Percentiles rank a stretch among this genome's conserved stretches.
Evolutionary conservation across 2,888 invertebrate genomes (phyloP).

Genomic region (Actias luna): DNA sequence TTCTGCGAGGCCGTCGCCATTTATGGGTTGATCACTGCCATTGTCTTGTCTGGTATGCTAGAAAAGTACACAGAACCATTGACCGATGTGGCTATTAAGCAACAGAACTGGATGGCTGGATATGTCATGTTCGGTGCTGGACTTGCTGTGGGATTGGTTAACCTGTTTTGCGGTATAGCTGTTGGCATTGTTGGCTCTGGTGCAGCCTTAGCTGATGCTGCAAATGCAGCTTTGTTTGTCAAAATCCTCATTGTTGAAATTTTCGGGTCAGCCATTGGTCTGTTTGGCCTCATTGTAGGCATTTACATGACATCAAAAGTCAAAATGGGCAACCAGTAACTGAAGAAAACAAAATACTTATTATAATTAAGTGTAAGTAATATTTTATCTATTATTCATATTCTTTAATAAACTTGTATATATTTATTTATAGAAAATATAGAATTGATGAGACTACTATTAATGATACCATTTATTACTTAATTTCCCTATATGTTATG

Average conservation of each 20-base stretch:
- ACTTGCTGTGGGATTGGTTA: slow-evolving; percentile 96
- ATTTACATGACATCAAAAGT: slow-evolving; percentile 95
- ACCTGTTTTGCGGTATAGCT: slow-evolving; percentile 95
- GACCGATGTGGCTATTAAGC: slow-evolving; percentile 63
- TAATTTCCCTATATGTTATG: background rate
- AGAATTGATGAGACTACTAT: background rate
- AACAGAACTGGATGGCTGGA: slow-evolving; percentile 91
- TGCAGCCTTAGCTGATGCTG: slow-evolving; percentile 98
- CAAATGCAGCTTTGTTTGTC: slow-evolving; percentile 97
- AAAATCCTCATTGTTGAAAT: slow-evolving; percentile 99
- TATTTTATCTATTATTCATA: slow-evolving; percentile 2
- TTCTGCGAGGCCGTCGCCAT: slow-evolving; percentile 99
- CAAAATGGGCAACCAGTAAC: slow-evolving; percentile 87
- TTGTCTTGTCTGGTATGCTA: slow-evolving; percentile 94
- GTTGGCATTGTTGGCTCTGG: slow-evolving; percentile 99
- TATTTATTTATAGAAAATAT: background rate
- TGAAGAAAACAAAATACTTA: slow-evolving; percentile 56
- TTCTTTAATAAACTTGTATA: background rate
- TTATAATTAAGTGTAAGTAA: slow-evolving; percentile 72
- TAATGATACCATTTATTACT: background rate
- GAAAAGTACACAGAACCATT: slow-evolving; percentile 81
- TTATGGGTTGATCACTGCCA: slow-evolving; percentile 99
- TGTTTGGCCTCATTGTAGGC: slow-evolving; percentile 87
- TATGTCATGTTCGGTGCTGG: slow-evolving; percentile 98
- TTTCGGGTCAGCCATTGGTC: slow-evolving; percentile 99